Evolutionary conservation across 2,113 vertebrate species (phyloP).

Genomic region (Polyodon spathula): DNA sequence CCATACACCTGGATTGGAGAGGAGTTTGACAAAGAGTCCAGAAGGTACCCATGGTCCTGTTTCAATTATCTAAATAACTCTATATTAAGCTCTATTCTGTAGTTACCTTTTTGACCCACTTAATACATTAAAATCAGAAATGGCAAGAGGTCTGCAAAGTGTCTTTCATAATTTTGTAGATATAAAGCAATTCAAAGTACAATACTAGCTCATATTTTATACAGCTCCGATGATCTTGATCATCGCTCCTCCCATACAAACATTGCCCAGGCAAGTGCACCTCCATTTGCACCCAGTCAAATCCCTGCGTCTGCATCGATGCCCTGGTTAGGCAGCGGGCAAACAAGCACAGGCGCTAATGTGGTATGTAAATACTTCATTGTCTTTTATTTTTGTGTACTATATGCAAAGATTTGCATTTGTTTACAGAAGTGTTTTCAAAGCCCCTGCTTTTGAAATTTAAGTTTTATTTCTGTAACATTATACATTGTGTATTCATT

Average conservation of each 20-base stretch:
- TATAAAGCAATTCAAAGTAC: not conserved
- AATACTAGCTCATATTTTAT: not conserved
- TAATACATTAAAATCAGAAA: no score
- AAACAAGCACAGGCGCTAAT: slow-evolving; percentile 88
- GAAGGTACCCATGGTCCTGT: no score
- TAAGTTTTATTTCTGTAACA: no score
- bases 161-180: not conserved
- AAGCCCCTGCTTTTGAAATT: no score
- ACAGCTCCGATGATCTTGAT: slow-evolving; percentile 89
- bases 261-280: slow-evolving; percentile 67
- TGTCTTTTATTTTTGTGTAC: no score
- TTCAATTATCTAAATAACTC: no score
- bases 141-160: no score
- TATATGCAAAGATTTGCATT: no score
- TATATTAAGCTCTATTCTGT: no score
- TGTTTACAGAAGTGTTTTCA: no score
- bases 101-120: no score
- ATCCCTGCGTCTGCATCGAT: slow-evolving; percentile 78
- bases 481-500: no score
- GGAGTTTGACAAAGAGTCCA: slow-evolving; percentile 90
- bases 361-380: slow-evolving; percentile 67
- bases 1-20: slow-evolving; percentile 95
- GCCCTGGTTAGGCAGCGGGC: slow-evolving; percentile 92
- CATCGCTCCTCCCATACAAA: slow-evolving; percentile 85
- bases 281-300: slow-evolving; percentile 63